These are phyloP conservation scores for Cyclura pinguis DNA, from an alignment of 2,797 vertebrate genomes.

Conservation along the genomic window DNA sequence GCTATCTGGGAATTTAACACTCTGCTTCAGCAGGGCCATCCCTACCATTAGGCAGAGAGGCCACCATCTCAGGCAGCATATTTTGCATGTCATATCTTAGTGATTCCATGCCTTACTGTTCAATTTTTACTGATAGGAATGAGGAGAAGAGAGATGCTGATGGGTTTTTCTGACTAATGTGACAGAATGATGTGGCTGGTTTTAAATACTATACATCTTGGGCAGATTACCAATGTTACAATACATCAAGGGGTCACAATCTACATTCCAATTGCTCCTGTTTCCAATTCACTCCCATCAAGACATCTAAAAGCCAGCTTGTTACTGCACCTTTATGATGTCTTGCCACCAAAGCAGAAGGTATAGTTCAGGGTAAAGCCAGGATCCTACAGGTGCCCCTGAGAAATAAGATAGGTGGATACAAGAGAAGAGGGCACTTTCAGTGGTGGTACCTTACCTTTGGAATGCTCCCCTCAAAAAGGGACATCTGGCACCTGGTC, in stretches of 20 bases:
- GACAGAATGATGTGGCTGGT: no score
- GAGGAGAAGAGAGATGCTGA: no score
- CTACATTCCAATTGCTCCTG: no score
- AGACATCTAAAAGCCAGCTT: not conserved
- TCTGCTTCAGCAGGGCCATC: not conserved
- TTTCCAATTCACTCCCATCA: not conserved
- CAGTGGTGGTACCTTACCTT: not conserved
- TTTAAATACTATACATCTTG: no score
- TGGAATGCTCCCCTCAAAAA: not conserved
- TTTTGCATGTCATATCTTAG: not conserved
- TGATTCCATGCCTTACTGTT: no score
- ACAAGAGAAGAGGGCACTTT: not conserved
- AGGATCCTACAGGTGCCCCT: not conserved
- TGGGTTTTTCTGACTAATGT: no score
- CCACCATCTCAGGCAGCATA: not conserved
- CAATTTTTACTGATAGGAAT: no score
- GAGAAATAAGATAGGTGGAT: not conserved
- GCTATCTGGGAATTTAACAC: not conserved
- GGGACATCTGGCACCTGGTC: no score
- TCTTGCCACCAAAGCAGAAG: not conserved
- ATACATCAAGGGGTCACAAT: not conserved
- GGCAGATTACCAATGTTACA: not conserved
- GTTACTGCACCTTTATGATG: not conserved
- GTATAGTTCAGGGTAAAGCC: not conserved
- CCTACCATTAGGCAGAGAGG: not conserved